Conservation (phyloP, 1,140 invertebrate genomes). For the Polypedilum vanderplanki region DNA sequence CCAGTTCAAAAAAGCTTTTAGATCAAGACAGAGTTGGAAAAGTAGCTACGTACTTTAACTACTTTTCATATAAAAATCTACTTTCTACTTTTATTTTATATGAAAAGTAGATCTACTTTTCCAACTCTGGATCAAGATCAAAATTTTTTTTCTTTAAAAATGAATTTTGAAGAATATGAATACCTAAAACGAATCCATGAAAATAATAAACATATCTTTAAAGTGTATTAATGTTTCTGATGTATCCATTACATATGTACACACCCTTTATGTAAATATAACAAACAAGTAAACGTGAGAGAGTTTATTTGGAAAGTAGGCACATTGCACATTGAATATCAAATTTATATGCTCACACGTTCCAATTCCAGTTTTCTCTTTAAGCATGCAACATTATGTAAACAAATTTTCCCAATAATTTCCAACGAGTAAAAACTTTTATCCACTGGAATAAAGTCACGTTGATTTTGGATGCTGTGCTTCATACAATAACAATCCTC, state of each 20-base stretch:
- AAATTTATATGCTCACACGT: neutral
- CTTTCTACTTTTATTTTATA: too few species aligned
- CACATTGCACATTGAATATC: neutral
- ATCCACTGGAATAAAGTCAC: neutral
- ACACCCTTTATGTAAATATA: constrained; percentile 6
- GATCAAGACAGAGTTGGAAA: too few species aligned
- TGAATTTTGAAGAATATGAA: too few species aligned
- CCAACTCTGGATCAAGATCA: too few species aligned
- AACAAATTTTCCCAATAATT: neutral
- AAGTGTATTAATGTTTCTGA: too few species aligned
- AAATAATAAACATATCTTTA: too few species aligned
- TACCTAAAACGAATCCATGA: too few species aligned
- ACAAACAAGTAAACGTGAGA: neutral
- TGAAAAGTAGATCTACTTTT: too few species aligned
- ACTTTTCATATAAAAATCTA: too few species aligned
- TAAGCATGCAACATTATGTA: neutral
- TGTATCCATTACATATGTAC: neutral
- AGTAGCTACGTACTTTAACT: too few species aligned
- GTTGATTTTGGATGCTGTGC: constrained; percentile 10
- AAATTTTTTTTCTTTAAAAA: too few species aligned
- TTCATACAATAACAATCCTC: neutral
- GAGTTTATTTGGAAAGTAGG: neutral
- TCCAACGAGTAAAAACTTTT: neutral
- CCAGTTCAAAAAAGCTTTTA: too few species aligned
- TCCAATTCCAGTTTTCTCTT: neutral